These are phyloP conservation scores for Junco hyemalis DNA, from an alignment of 2,113 vertebrate genomes.

Conservation along the genomic window DNA sequence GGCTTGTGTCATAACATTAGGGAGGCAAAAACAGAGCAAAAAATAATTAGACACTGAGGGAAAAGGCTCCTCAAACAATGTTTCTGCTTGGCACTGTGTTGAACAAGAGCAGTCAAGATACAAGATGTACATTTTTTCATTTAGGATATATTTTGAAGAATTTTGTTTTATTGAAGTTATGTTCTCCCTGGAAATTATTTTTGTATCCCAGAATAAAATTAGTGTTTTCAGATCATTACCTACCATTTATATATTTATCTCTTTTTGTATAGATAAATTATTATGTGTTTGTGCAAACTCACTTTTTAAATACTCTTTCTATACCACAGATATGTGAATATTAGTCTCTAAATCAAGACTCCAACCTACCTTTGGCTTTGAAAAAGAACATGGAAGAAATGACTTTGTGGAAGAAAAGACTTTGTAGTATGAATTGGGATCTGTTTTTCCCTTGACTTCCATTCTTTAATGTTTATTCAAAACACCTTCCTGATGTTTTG, in stretches of 20 bases:
- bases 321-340: background rate
- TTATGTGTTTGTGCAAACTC: background rate
- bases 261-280: background rate
- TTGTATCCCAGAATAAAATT: background rate
- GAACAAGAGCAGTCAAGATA: background rate
- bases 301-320: background rate
- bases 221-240: background rate
- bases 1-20: background rate
- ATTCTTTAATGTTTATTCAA: background rate
- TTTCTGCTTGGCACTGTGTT: background rate
- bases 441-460: background rate
- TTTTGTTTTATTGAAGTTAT: background rate
- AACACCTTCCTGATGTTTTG: background rate
- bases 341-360: background rate
- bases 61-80: background rate
- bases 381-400: background rate
- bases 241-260: background rate
- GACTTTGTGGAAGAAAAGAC: background rate
- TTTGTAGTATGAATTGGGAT: rapidly evolving
- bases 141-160: background rate
- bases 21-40: background rate
- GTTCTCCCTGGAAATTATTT: background rate
- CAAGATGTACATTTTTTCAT: background rate
- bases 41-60: background rate
- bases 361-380: background rate